Conservation (phyloP, 1,140 invertebrate genomes). For the Cherax destructor region DNA sequence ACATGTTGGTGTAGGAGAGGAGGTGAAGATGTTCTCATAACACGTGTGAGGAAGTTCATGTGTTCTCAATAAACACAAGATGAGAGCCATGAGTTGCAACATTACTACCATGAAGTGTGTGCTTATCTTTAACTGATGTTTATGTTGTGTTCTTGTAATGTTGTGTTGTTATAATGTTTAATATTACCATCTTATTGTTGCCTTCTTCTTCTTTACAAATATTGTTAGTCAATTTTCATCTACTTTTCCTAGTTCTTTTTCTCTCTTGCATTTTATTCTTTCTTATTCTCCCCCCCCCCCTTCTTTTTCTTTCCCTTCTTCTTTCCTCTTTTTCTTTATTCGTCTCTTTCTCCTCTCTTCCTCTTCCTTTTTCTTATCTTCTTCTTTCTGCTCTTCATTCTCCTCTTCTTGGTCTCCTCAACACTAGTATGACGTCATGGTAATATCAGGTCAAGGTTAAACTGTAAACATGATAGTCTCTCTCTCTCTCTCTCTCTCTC, state of each 20-base stretch:
- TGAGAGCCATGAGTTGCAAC: no score
- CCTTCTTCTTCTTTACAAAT: neutral
- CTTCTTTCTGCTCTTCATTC: constrained; percentile 22
- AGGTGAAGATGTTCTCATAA: no score
- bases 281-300: neutral
- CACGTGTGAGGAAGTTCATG: no score
- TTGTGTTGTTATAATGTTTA: neutral
- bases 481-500: neutral
- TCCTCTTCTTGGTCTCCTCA: constrained; percentile 3
- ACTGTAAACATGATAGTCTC: no score
- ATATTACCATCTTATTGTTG: neutral
- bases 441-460: no score
- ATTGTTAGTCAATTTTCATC: neutral
- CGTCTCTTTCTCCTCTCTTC: no score
- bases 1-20: no score
- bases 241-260: neutral
- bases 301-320: neutral
- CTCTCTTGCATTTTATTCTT: neutral
- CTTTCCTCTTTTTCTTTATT: no score
- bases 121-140: neutral
- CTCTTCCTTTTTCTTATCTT: neutral
- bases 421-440: no score
- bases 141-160: neutral
- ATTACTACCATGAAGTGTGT: no score
- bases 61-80: no score